A percentile compares a stretch with the other conserved stretches of the same genome.
Conservation (phyloP, 2,113 vertebrate genomes). For the Procavia capensis region DNA sequence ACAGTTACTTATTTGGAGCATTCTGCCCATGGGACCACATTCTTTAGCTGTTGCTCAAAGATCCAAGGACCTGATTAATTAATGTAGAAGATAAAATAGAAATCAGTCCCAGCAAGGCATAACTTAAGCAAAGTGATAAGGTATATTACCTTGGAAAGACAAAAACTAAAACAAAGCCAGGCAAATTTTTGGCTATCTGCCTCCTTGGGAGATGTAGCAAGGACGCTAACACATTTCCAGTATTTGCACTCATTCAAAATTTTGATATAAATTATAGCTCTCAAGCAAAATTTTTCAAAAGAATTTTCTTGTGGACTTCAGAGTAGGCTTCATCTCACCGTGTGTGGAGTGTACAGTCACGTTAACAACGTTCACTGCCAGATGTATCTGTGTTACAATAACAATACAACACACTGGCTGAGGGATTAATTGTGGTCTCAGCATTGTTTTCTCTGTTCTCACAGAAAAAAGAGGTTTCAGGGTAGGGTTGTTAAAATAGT, state of each 20-base stretch:
- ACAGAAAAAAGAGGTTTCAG: background rate
- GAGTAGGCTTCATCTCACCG: background rate
- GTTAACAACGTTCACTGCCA: background rate
- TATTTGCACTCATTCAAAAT: background rate
- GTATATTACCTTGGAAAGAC: constrained; percentile 26
- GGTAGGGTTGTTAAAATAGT: background rate
- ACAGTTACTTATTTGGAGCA: background rate
- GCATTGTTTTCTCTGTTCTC: background rate
- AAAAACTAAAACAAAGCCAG: constrained; percentile 7
- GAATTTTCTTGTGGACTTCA: background rate
- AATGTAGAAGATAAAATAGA: background rate
- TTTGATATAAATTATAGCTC: background rate
- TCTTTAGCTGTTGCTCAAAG: constrained; percentile 21
- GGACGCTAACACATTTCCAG: background rate
- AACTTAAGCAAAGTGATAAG: background rate
- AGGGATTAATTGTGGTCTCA: background rate
- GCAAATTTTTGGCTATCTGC: background rate
- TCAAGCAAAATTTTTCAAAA: background rate
- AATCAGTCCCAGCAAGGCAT: background rate
- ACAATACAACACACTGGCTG: no score
- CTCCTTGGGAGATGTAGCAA: background rate
- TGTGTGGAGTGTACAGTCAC: no score
- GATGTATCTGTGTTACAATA: no score
- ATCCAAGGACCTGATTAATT: background rate
- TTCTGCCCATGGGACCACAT: background rate